Evolutionary conservation across 2,888 invertebrate genomes (phyloP), one percentile per base, ranked within the genome.

Genomic region (Microctonus aethiopoides): DNA sequence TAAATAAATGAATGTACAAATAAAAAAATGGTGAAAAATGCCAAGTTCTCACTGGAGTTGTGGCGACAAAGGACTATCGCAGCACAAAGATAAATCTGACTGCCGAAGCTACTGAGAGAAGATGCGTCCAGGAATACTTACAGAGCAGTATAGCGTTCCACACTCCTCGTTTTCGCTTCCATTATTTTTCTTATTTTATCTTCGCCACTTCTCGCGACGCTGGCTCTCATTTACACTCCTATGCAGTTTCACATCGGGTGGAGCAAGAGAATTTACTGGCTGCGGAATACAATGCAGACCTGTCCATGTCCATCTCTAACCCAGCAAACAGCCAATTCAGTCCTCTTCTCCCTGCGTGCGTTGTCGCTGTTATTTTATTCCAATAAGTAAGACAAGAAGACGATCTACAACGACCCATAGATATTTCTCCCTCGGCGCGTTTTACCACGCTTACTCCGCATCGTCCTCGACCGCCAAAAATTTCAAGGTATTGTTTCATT

Each of bases 231-330:
- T 86, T 86, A 86, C 86, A 86, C 86, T 85, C 82, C 74, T 65
- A 59, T 51, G 65, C 52, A 29, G 69, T 72, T 67, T 67, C 51
- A 7, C 54, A 70, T 57, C 71, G 67, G 16, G 46, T 46, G 46
- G 16, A 46, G 46, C 46, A 51, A 20, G 75, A 85, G 81, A 81
- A 86, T 86, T 86, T 86, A 86, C 86, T 85, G 86, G 84, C 83
- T 79, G 75, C 74, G 77, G 84, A 85, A 86, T 82, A 86, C 86
- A 86, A 86, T 86, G 86, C 85, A 82, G 81, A 81, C 83, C 84
- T 84, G 83, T 86, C 85, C 81, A 79, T 84, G 85, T 85, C 86
- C 84, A 84, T 85, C 85, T 76, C 67, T 63, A 52, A 65, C 22
- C 36, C 39, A 20, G 63, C 62, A 46, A 54, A 39, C 52, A 34